These are phyloP conservation scores for Cichlasoma orientale DNA, from an alignment of 2,797 vertebrate genomes.

Conservation along the genomic window DNA sequence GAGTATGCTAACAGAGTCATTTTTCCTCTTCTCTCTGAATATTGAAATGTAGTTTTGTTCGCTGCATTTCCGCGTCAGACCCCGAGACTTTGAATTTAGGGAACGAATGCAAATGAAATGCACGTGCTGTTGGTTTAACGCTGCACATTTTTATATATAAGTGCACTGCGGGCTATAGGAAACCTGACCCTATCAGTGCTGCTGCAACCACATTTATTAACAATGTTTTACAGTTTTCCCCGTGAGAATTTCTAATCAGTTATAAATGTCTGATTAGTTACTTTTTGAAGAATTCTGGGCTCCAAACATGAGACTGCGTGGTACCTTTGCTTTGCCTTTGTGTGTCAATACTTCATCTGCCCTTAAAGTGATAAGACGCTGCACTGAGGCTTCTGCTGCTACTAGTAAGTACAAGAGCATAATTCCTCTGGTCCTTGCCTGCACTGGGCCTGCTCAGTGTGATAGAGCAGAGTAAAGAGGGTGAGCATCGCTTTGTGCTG, in stretches of 20 bases:
- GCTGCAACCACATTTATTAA: slow-evolving; percentile 18
- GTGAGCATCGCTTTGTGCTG: slow-evolving; percentile 73
- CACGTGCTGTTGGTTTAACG: slow-evolving; percentile 51
- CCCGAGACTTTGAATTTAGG: slow-evolving; percentile 60
- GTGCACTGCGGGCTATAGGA: slow-evolving; percentile 43
- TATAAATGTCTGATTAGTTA: slow-evolving; percentile 23
- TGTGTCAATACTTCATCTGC: slow-evolving; percentile 62
- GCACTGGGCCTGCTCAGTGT: slow-evolving; percentile 72
- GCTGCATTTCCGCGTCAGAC: slow-evolving; percentile 54
- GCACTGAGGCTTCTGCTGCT: slow-evolving; percentile 48
- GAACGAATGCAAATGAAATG: slow-evolving; percentile 70
- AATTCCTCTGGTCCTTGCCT: slow-evolving; percentile 71
- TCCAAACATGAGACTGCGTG: slow-evolving; percentile 22
- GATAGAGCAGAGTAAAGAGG: slow-evolving; percentile 74
- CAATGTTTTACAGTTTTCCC: slow-evolving; percentile 20
- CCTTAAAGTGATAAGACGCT: slow-evolving; percentile 66
- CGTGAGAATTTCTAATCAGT: slow-evolving; percentile 27
- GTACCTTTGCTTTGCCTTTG: slow-evolving; percentile 48
- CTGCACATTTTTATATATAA: slow-evolving; percentile 42
- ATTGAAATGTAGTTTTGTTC: slow-evolving; percentile 77
- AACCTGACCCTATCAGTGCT: slow-evolving; percentile 37
- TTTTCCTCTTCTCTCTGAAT: slow-evolving; percentile 71
- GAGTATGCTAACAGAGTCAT: slow-evolving; percentile 76
- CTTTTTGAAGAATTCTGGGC: not conserved
- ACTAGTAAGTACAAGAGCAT: slow-evolving; percentile 53